Conservation (phyloP, 2,113 vertebrate species). For the Mastomys coucha region DNA sequence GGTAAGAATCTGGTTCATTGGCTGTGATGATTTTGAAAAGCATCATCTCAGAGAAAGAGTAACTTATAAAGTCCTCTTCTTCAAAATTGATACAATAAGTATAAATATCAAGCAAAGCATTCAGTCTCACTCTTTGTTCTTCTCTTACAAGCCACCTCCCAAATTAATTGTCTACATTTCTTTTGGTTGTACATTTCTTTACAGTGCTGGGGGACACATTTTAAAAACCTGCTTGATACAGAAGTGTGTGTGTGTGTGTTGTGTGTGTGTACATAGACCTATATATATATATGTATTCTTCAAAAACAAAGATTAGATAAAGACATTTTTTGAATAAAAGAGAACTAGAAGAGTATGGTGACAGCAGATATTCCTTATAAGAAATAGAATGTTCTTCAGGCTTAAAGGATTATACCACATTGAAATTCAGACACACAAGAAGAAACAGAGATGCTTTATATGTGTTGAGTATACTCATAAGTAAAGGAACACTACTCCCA, state of each 20-base stretch:
- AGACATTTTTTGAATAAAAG: not conserved
- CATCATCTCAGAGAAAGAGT: too few species aligned
- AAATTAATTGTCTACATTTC: too few species aligned
- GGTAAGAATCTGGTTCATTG: too few species aligned
- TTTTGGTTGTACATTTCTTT: not conserved
- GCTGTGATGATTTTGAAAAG: too few species aligned
- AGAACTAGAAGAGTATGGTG: not conserved
- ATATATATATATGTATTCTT: not conserved
- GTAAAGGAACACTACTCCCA: not conserved
- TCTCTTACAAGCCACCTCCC: too few species aligned
- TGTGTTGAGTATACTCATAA: not conserved
- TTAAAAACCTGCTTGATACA: not conserved
- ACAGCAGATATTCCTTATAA: not conserved
- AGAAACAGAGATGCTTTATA: not conserved
- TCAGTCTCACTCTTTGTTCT: too few species aligned
- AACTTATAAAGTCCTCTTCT: too few species aligned
- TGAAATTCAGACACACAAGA: slow-evolving; percentile 32
- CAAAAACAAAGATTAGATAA: not conserved
- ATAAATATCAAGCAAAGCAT: too few species aligned
- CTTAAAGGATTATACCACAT: not conserved
- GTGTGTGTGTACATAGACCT: not conserved
- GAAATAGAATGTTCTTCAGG: not conserved
- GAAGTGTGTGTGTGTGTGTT: not conserved
- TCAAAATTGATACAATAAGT: too few species aligned
- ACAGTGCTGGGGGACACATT: not conserved